Conservation (phyloP, 1,140 invertebrate genomes). For the Listronotus oregonensis region DNA sequence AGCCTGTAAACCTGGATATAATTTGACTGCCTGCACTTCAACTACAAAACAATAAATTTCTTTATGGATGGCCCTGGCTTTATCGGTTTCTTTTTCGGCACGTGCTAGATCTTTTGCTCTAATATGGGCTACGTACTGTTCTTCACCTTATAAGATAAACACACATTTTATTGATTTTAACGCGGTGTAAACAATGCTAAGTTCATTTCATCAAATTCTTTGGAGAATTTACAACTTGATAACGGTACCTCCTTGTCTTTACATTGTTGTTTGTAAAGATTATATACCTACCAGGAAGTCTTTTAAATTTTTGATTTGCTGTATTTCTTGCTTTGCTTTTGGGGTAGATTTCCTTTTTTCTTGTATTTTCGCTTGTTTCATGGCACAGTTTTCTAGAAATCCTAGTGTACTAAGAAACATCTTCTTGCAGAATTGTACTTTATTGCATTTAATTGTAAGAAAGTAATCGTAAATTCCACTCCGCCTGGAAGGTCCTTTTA, state of each 20-base stretch:
- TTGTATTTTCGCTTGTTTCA: too few species aligned
- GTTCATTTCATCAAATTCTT: not conserved
- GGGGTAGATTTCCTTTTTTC: too few species aligned
- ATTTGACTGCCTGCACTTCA: slow-evolving; percentile 1
- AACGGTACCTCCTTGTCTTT: not conserved
- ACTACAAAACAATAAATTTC: slow-evolving; percentile 1
- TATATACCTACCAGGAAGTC: not conserved
- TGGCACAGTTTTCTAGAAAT: too few species aligned
- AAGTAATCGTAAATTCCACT: not conserved
- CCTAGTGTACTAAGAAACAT: too few species aligned
- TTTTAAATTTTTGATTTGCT: too few species aligned
- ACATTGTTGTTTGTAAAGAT: not conserved
- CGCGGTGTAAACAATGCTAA: not conserved
- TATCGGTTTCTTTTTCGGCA: not conserved
- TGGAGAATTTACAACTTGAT: slow-evolving; percentile 1
- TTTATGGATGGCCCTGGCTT: not conserved
- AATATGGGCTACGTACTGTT: not conserved
- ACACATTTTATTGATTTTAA: not conserved
- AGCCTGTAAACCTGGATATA: not conserved
- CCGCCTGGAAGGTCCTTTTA: not conserved
- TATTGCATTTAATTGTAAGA: not conserved
- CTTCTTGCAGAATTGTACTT: too few species aligned
- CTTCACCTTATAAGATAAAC: not conserved
- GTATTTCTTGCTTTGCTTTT: too few species aligned
- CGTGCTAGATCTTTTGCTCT: not conserved